Evolutionary conservation across 2,797 vertebrate genomes (phyloP), one percentile per base, ranked within the genome.

Genomic region (Menidia menidia): DNA sequence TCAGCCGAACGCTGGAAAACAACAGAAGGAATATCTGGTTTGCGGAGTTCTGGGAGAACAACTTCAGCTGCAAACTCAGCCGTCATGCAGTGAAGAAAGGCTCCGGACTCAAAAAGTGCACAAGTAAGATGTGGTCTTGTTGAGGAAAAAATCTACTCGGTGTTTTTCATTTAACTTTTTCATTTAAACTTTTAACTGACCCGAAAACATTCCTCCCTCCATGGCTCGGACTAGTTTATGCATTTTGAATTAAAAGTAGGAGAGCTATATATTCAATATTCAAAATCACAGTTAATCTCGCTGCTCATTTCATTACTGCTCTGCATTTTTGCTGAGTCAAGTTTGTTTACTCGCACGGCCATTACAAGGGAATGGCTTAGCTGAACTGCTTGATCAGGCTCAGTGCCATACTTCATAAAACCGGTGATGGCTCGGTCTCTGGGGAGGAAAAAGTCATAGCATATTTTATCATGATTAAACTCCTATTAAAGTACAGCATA

Each of bases 11-110:
- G 0, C 89, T 99, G 93, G 97, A 99, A 89, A 99, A 99, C 94
- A 99, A 99, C 94, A 95, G 98, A 85, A 93, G 97, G 48, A 99
- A 99, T 93, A 98, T 99, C 85, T 99, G 98, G 98, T 99, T 99
- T 65, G 98, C 97, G 0, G 98, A 99, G 89, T 99, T 99, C 82
- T 99, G 98, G 98, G 98, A 99, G 87, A 98, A 98, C 73, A 99
- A 99, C 84, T 99, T 99, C 93, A 97, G 94, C 82, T 99, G 98
- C 95, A 99, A 98, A 88, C 94, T 99, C 86, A 98, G 96, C 91
- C 95, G 97, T 14, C 97, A 98, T 0, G 97, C 97, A 0, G 94
- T 98, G 88, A 98, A 96, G 92, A 98, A 96, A 89, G 97, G 97
- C 69, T 97, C 97, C 33, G 95, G 95, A 55, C 90, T 97, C 87